A percentile compares a stretch with the other conserved stretches of the same genome.
These are phyloP conservation scores for Metopia argyrocephala DNA, from an alignment of 2,888 invertebrate species.

Conservation along the genomic window DNA sequence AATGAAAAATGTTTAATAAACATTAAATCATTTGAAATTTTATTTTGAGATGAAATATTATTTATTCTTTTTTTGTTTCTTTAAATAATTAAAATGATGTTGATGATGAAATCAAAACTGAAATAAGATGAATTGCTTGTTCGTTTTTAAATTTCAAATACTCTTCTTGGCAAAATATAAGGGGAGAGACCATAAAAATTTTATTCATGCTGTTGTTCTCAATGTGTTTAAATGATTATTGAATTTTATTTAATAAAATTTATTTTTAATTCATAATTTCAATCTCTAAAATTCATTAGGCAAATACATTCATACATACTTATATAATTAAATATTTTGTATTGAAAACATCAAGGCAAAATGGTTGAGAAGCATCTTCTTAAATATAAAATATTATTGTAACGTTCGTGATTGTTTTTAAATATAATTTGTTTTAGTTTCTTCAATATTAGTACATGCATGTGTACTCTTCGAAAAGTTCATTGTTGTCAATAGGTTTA, in stretches of 20 bases:
- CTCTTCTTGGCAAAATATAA: background rate
- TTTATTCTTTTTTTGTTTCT: constrained; percentile 29
- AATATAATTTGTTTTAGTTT: too few relatives aligned
- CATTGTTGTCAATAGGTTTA: too few relatives aligned
- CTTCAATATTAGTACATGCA: too few relatives aligned
- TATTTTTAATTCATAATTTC: constrained; percentile 58
- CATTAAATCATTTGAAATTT: constrained; percentile 45
- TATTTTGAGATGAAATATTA: background rate
- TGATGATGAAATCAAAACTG: constrained; percentile 32
- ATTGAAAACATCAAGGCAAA: too few relatives aligned
- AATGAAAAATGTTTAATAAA: constrained; percentile 24
- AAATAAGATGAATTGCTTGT: constrained; percentile 3
- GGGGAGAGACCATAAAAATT: constrained; percentile 1
- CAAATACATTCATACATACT: too few relatives aligned
- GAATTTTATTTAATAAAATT: constrained; percentile 53
- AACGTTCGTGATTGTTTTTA: too few relatives aligned
- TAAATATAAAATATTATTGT: too few relatives aligned
- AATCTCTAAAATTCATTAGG: background rate
- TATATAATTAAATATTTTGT: too few relatives aligned
- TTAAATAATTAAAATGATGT: constrained; percentile 33
- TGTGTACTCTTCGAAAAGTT: too few relatives aligned
- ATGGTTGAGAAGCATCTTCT: too few relatives aligned
- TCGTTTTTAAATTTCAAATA: background rate
- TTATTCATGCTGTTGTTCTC: constrained; percentile 33
- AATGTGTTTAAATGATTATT: constrained; percentile 21